Conservation (phyloP, 2,888 invertebrate species). For the Mactromeris polynyma region DNA sequence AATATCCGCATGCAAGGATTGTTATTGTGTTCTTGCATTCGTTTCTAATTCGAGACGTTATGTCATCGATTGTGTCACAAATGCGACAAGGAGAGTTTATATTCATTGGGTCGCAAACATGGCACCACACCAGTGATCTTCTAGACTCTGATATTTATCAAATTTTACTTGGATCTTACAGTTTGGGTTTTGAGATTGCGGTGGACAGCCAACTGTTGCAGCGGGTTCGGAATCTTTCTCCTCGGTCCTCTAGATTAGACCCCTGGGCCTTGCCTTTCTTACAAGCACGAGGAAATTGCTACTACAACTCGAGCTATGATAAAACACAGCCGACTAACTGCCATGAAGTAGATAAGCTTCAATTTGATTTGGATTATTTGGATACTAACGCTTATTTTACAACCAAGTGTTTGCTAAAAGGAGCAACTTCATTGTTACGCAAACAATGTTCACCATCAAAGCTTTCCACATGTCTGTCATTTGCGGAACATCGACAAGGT, state of each 20-base stretch:
- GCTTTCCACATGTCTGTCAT: neutral
- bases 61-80: constrained; percentile 20
- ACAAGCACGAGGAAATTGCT: constrained; percentile 47
- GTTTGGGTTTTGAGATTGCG: constrained; percentile 48
- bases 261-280: constrained; percentile 51
- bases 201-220: constrained; percentile 28
- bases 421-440: constrained; percentile 20
- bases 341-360: neutral
- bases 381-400: constrained; percentile 33
- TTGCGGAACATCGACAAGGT: neutral
- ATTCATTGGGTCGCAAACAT: constrained; percentile 71
- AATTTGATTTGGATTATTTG: constrained; percentile 32
- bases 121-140: constrained; percentile 50
- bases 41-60: constrained; percentile 36
- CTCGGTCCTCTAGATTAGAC: constrained; percentile 20
- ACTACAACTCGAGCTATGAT: constrained; percentile 48
- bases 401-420: constrained; percentile 40
- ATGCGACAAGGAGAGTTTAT: constrained; percentile 60
- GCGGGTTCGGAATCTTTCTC: constrained; percentile 20
- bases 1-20: constrained; percentile 60
- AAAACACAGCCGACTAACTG: constrained; percentile 38
- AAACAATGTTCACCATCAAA: neutral
- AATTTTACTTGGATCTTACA: constrained; percentile 51
- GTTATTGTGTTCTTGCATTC: constrained; percentile 64
- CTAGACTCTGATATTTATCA: constrained; percentile 26